phyloP scores from a whole-genome alignment of 2,797 vertebrate species.

The Peromyscus eremicus region DNA sequence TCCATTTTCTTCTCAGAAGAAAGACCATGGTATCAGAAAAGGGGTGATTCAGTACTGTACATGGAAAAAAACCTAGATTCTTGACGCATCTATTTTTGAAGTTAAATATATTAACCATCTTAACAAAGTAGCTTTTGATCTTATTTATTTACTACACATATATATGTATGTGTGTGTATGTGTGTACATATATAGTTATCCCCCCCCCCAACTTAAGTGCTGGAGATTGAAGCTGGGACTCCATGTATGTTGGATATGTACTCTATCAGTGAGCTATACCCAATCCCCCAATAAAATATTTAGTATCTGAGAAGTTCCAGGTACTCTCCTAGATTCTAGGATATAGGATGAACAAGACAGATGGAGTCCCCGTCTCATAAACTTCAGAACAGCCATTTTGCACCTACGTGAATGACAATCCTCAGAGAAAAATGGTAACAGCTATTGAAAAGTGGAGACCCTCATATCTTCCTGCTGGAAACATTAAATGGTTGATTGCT shows the following conservation, averaged over 20 bases:
- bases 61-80: background rate
- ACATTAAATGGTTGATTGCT: conserved; percentile 16
- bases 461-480: background rate
- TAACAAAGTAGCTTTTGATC: conserved; percentile 18
- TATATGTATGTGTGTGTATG: background rate
- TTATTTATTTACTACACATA: background rate
- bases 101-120: conserved; percentile 24
- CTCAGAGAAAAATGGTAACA: background rate
- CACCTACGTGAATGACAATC: background rate
- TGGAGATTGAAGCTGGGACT: background rate
- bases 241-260: background rate
- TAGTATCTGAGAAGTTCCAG: conserved; percentile 23
- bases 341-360: background rate
- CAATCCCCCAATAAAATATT: conserved; percentile 36
- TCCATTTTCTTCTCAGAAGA: conserved; percentile 36
- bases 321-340: background rate
- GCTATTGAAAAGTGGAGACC: background rate
- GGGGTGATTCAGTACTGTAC: background rate
- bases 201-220: background rate
- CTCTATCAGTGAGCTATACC: background rate
- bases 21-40: conserved; percentile 30
- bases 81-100: background rate
- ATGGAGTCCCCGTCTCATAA: background rate
- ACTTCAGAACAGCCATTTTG: conserved; percentile 27
- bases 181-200: background rate